Conservation (phyloP, 2,888 invertebrate species). For the Tachina grossa region DNA sequence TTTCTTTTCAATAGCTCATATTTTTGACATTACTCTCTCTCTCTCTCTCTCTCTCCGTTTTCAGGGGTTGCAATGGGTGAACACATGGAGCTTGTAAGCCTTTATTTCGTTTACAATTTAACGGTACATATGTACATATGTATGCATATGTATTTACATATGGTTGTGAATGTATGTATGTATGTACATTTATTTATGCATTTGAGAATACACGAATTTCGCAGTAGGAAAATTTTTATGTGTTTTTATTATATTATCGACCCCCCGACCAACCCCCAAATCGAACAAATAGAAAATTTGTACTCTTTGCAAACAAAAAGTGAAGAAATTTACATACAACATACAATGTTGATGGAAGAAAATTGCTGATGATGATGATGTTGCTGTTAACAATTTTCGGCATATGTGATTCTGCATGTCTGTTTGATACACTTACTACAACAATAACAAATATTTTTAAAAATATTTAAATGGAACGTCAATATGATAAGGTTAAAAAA, state of each 20-base stretch:
- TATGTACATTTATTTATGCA: slow-evolving; percentile 1
- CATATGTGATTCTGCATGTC: too few species aligned
- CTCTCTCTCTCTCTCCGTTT: neutral
- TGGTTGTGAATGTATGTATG: slow-evolving; percentile 22
- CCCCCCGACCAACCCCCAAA: neutral
- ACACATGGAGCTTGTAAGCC: slow-evolving; percentile 2
- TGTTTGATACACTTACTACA: slow-evolving; percentile 19
- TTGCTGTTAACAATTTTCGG: slow-evolving; percentile 23
- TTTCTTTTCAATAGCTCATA: neutral
- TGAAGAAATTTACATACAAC: neutral
- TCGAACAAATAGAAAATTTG: neutral
- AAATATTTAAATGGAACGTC: neutral
- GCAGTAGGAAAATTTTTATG: slow-evolving; percentile 30
- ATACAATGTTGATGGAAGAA: neutral
- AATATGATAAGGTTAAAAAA: neutral
- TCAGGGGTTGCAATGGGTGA: slow-evolving; percentile 38
- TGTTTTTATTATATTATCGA: slow-evolving; percentile 2
- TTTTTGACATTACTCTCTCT: neutral
- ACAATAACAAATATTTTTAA: neutral
- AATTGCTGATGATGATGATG: slow-evolving; percentile 1
- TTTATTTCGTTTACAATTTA: slow-evolving; percentile 54
- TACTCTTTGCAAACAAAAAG: slow-evolving; percentile 1
- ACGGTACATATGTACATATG: slow-evolving; percentile 56
- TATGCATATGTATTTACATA: slow-evolving; percentile 10
- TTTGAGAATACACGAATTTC: slow-evolving; percentile 17